Conservation (phyloP, 1,140 invertebrate species). For the Anagrus nilaparvatae region DNA sequence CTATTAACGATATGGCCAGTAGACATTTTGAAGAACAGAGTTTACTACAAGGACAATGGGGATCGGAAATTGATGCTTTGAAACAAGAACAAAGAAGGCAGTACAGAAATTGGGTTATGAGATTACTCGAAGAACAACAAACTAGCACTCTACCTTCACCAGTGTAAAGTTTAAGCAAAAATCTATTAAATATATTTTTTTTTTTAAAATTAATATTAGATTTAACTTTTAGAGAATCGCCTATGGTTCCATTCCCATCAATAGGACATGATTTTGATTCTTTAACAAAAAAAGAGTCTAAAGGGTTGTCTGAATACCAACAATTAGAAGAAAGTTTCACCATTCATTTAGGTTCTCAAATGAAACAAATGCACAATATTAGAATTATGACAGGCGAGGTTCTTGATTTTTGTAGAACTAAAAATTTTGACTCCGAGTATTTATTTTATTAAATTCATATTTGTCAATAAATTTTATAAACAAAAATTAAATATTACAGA, state of each 20-base stretch:
- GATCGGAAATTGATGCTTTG: constrained; percentile 60
- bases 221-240: constrained; percentile 29
- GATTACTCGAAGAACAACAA: constrained; percentile 59
- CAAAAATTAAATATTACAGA: constrained; percentile 16
- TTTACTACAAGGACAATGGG: constrained; percentile 65
- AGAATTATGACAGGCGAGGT: constrained; percentile 78
- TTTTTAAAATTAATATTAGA: constrained; percentile 2
- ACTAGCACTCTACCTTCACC: constrained; percentile 44
- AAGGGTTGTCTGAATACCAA: constrained; percentile 30
- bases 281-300: constrained; percentile 27
- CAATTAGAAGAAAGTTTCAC: constrained; percentile 87
- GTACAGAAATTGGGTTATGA: constrained; percentile 72
- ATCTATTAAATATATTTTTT: constrained; percentile 8
- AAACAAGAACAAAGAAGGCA: constrained; percentile 62
- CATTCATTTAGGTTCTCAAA: constrained; percentile 91
- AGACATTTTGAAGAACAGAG: constrained; percentile 69
- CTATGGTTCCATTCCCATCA: constrained; percentile 30
- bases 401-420: constrained; percentile 71
- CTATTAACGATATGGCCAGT: constrained; percentile 67
- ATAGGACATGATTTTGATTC: constrained; percentile 24
- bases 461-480: constrained; percentile 3
- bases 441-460: constrained; percentile 6
- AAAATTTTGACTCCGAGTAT: constrained; percentile 44
- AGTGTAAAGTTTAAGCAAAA: constrained; percentile 36
- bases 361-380: constrained; percentile 98